Evolutionary conservation across 2,113 vertebrate species (phyloP), one percentile per base, ranked within the genome.

Genomic region (Brachionichthys hirsutus): DNA sequence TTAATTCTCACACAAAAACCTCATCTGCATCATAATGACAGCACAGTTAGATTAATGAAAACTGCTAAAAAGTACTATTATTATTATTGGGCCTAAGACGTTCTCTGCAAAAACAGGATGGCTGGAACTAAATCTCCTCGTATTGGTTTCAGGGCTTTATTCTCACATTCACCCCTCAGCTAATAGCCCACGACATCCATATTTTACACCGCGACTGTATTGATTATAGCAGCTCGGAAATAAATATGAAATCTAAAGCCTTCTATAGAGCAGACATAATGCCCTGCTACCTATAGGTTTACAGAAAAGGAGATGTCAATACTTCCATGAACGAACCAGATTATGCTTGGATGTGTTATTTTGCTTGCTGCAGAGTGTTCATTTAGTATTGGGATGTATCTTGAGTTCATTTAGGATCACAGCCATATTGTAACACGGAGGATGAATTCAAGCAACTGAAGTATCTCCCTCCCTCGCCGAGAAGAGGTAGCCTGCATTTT

Each of bases 1-100:
- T 87, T 89, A 89, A 91, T 88, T 88, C 89, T 85, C 82, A 66
- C 74, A 88, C 74, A 87, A 80, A n/a, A 83, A 71, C 77, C 78
- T 88, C 80, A 78, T 81, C 84, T 77, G 62, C 79, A 68, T 83
- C 67, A 88, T 85, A 85, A 85, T 78, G 85, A 86, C 79, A 79
- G 80, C 57, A 74, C 79, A 70, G 75, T 83, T 67, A 73, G 71
- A 84, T 82, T 83, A 76, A 83, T 80, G 85, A 80, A 85, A 84
- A 81, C 42, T 55, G 66, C 69, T 60, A 62, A 82, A 84, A 84
- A 68, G 54, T 64, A 75, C 57, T 74, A 63, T 62, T 78, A 66
- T 60, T 79, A 73, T 72, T 82, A 77, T 81, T 63, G 70, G 56
- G 67, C 54, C 65, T 61, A 67, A 78, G 71, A 78, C 67, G 72